Evolutionary conservation across 2,888 invertebrate genomes (phyloP).

Genomic region (Muschampia plurimacula): DNA sequence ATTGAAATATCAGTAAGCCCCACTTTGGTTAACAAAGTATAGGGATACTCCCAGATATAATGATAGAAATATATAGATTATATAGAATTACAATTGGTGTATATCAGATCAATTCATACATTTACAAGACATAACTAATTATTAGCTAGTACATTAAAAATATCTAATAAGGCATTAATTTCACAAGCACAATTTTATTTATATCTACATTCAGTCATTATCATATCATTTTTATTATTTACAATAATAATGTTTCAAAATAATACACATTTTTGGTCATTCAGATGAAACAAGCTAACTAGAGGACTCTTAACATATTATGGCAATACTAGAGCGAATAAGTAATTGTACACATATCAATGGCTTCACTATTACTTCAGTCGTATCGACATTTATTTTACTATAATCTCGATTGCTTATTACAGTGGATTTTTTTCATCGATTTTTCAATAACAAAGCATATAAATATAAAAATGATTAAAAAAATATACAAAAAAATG

Average conservation of each 20-base stretch:
- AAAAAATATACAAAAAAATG: not conserved
- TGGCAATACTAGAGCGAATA: slow-evolving; percentile 33
- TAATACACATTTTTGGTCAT: slow-evolving; percentile 37
- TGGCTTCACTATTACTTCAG: slow-evolving; percentile 29
- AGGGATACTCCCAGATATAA: slow-evolving; percentile 53
- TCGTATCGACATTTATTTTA: slow-evolving; percentile 17
- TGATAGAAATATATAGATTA: slow-evolving; percentile 46
- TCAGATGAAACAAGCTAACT: slow-evolving; percentile 35
- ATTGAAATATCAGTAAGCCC: slow-evolving; percentile 52
- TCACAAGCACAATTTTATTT: slow-evolving; percentile 47
- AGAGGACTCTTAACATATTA: slow-evolving; percentile 29
- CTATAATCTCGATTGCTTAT: slow-evolving; percentile 23
- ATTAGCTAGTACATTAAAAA: slow-evolving; percentile 40
- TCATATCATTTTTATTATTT: slow-evolving; percentile 22
- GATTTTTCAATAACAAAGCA: slow-evolving; percentile 1
- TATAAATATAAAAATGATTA: not conserved
- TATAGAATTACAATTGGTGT: slow-evolving; percentile 53
- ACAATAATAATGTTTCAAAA: slow-evolving; percentile 12
- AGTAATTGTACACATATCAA: slow-evolving; percentile 30
- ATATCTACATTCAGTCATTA: slow-evolving; percentile 68
- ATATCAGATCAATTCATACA: slow-evolving; percentile 63
- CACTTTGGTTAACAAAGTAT: slow-evolving; percentile 63
- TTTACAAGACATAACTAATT: slow-evolving; percentile 67
- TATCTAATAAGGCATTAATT: slow-evolving; percentile 33
- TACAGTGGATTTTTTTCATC: not conserved